Base-by-base conservation (phyloP, 2,888 invertebrate genomes). In the Drosophila melanocephala region DNA sequence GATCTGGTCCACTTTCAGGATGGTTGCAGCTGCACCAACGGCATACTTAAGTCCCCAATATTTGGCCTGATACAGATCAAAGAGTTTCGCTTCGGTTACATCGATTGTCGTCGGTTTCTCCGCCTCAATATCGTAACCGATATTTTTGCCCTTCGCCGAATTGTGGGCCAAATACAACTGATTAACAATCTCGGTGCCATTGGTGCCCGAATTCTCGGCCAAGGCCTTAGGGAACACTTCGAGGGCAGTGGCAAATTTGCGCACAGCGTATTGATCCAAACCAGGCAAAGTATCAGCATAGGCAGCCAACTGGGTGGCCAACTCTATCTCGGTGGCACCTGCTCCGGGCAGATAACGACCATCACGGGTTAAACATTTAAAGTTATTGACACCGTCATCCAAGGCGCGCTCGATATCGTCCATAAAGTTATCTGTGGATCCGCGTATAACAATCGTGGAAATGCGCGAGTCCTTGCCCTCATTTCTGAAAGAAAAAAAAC, bases 371-470 rank as follows among this genome's bases (percentile, higher is more conserved):
- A 98, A 94, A 62, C 97, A 97, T 94, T 99, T 99, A 94, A 98
- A 99, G 39, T 98, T 99, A 93, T 99, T 99, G 28, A 99, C 98
- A 74, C 99, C 99, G 94, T 99, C 99, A 94, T 99, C 99, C 88
- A 99, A 96, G 33, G 99, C 98, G 74, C 99, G 95, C 94, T 99
- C 99, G 90, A 99, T 97, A 91, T 99, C 99, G 93, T 99, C 99
- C 98, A 99, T 98, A 91, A 97, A 97, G 93, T 99, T 99, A 83
- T 99, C 98, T 6, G 99, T 99, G 1, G 99, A 97, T 1, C 99
- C 99, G 79, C 99, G 95, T 74, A 99, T 95, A 16, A 99, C 96
- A 83, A 99, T 96, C 0, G 99, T 99, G 1, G 99, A 95, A 75
- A 99, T 97, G 60, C 97, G 96, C 5, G 97, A 97, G 87, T 98